Conservation (phyloP, 2,888 invertebrate genomes). For the Amiota minor region DNA sequence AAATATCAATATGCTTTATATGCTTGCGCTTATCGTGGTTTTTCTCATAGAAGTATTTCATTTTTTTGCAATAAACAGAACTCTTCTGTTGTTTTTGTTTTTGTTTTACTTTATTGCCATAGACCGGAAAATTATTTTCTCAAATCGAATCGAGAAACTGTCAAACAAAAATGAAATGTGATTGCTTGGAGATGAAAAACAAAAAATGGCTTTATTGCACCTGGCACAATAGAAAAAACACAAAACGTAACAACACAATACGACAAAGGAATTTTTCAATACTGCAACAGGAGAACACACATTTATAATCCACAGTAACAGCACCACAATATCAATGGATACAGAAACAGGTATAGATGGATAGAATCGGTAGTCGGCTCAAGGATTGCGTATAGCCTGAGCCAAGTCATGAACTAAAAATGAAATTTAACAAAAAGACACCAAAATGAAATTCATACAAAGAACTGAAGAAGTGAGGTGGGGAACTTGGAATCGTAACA, state of each 20-base stretch:
- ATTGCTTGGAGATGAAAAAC: not conserved
- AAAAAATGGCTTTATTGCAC: slow-evolving; percentile 17
- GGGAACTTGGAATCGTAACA: not conserved
- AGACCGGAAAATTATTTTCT: slow-evolving; percentile 10
- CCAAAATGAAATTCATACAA: too few species aligned
- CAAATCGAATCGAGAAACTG: slow-evolving; percentile 6
- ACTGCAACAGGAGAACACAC: slow-evolving; percentile 45
- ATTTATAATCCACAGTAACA: not conserved
- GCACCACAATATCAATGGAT: not conserved
- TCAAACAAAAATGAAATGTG: not conserved
- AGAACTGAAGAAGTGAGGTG: too few species aligned
- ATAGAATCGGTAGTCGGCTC: not conserved
- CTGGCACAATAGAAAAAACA: not conserved
- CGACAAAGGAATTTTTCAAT: slow-evolving; percentile 64
- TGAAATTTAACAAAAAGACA: too few species aligned
- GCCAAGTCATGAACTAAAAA: not conserved
- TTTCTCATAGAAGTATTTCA: too few species aligned
- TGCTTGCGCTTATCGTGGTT: too few species aligned
- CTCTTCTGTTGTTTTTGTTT: too few species aligned
- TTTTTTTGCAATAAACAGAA: too few species aligned
- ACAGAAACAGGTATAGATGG: too few species aligned
- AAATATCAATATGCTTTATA: too few species aligned
- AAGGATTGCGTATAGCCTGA: slow-evolving; percentile 8
- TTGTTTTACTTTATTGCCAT: too few species aligned
- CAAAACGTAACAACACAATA: not conserved